phyloP scores from a whole-genome alignment of 2,113 vertebrate species.

The Todiramphus chloris region DNA sequence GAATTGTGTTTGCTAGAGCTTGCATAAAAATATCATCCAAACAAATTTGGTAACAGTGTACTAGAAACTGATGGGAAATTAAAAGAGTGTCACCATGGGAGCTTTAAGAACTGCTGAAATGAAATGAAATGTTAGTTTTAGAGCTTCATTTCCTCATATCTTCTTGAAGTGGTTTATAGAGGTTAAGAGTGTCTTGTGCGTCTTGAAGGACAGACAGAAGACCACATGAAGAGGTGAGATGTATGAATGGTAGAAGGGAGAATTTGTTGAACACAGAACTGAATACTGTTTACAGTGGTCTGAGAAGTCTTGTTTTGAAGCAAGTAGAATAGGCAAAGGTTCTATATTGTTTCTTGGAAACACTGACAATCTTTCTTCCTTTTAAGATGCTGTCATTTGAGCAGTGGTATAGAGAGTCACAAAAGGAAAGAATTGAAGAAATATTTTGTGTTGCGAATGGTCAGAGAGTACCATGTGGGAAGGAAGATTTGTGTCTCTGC shows the following conservation, averaged over 20 bases:
- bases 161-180: background rate
- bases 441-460: background rate
- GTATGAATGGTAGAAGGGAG: background rate
- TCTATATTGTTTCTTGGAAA: background rate
- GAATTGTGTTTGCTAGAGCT: background rate
- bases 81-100: background rate
- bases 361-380: background rate
- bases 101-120: slow-evolving; percentile 8
- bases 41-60: background rate
- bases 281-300: background rate
- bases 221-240: background rate
- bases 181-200: background rate
- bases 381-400: background rate
- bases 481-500: background rate
- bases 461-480: background rate
- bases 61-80: slow-evolving; percentile 22
- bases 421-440: background rate
- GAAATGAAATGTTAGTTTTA: background rate
- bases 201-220: background rate
- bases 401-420: background rate
- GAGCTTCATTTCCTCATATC: background rate
- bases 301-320: background rate
- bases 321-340: background rate
- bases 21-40: background rate
- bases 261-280: background rate